Percentiles rank a stretch among this genome's conserved stretches.
Conservation (phyloP, 2,113 vertebrate species). For the Trogon surrucura region DNA sequence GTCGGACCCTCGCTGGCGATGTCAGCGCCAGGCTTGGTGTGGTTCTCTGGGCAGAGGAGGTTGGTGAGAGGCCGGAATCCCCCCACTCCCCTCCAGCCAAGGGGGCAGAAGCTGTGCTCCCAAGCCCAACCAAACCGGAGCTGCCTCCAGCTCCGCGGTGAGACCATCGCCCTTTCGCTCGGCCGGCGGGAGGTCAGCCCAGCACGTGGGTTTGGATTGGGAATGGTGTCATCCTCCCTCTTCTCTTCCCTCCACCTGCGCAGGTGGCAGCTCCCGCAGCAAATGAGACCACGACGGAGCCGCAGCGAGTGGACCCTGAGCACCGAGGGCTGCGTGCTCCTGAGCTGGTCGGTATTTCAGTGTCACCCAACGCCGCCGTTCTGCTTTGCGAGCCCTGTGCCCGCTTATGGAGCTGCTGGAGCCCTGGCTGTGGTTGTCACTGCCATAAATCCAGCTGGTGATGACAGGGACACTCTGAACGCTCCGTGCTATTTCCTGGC, state of each 20-base stretch:
- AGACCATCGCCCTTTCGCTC: not conserved
- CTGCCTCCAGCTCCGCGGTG: not conserved
- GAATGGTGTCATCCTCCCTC: not conserved
- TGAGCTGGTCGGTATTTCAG: not conserved
- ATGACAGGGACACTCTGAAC: not conserved
- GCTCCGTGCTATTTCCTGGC: accelerated
- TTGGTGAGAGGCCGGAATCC: not conserved
- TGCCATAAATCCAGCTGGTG: not conserved
- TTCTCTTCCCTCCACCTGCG: not conserved
- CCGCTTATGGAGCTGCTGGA: not conserved
- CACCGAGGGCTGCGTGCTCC: accelerated
- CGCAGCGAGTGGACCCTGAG: accelerated
- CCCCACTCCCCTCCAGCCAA: not conserved
- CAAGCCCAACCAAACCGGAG: not conserved
- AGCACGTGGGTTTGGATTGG: not conserved
- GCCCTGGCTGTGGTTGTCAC: not conserved
- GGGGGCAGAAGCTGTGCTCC: not conserved
- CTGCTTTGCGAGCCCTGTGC: not conserved
- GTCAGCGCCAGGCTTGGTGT: not conserved
- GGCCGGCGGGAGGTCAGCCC: not conserved
- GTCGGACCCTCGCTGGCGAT: not conserved
- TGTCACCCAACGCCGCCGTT: not conserved
- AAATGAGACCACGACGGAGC: not conserved
- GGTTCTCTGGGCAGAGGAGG: not conserved
- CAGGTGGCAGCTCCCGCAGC: not conserved